Percentiles rank a stretch among this genome's conserved stretches.
Evolutionary conservation across 2,797 vertebrate species (phyloP).

Genomic region (Falco concolor): DNA sequence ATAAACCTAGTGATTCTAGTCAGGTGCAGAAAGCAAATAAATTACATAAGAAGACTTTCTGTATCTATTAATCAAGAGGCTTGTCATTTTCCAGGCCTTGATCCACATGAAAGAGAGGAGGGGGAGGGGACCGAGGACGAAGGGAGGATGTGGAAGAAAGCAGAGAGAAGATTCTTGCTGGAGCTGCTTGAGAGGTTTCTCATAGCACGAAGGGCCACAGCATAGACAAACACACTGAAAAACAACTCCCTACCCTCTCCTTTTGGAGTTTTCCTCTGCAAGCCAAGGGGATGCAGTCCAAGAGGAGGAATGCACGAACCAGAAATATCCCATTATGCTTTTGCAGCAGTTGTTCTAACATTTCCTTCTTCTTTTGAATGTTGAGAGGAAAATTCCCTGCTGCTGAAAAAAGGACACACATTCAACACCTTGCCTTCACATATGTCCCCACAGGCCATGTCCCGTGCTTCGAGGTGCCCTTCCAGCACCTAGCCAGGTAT

Average conservation of each 20-base stretch:
- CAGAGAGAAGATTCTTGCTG: not conserved
- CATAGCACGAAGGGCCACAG: not conserved
- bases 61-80: conserved; percentile 73
- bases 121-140: not conserved
- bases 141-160: not conserved
- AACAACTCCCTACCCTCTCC: not conserved
- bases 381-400: not conserved
- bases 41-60: conserved; percentile 72
- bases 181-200: conserved; percentile 13
- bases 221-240: not conserved
- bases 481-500: not conserved
- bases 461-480: not conserved
- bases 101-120: conserved; percentile 74
- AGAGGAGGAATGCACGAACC: not conserved
- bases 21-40: conserved; percentile 82
- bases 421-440: not conserved
- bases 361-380: not conserved
- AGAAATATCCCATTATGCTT: not conserved
- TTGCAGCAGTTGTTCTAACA: not conserved
- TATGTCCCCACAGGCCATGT: not conserved
- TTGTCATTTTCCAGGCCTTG: conserved; percentile 76
- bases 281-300: not conserved
- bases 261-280: conserved; percentile 30
- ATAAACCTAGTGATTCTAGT: conserved; percentile 73
- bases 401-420: not conserved